phyloP scores from a whole-genome alignment of 1,140 invertebrate genomes.

The Tetranychus urticae region DNA sequence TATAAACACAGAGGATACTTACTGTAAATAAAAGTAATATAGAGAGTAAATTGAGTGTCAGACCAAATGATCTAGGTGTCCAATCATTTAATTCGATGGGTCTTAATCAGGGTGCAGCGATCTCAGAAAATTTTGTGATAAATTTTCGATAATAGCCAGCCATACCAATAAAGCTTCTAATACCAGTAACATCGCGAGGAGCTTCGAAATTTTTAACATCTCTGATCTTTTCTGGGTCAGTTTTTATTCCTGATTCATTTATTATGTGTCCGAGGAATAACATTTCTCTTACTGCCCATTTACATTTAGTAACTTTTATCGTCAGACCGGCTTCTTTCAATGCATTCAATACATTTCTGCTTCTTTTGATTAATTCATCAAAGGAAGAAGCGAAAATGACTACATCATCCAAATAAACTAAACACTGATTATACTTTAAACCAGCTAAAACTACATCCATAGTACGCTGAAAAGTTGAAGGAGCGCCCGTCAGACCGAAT shows the following conservation, averaged over 20 bases:
- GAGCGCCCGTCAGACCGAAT: too few relatives aligned
- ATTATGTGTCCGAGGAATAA: neutral
- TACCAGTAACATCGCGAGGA: neutral
- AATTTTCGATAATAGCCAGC: neutral
- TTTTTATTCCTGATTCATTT: neutral
- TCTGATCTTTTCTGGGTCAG: neutral
- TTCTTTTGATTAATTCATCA: neutral
- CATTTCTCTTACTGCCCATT: neutral
- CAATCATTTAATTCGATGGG: neutral
- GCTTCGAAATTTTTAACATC: neutral
- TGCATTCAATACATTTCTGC: neutral
- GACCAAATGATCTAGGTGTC: too few relatives aligned
- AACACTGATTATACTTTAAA: too few relatives aligned
- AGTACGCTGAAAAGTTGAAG: too few relatives aligned
- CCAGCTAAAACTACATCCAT: too few relatives aligned
- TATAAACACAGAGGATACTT: neutral
- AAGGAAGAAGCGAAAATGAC: neutral
- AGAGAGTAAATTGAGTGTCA: too few relatives aligned
- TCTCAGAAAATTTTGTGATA: neutral
- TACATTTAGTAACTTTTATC: neutral
- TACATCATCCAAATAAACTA: neutral
- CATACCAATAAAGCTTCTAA: neutral
- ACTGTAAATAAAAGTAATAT: too few relatives aligned
- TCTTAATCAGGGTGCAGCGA: neutral
- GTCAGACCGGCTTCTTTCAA: constrained; percentile 6